These are phyloP conservation scores for Lordiphosa mommai DNA, from an alignment of 1,140 invertebrate species.

Conservation along the genomic window DNA sequence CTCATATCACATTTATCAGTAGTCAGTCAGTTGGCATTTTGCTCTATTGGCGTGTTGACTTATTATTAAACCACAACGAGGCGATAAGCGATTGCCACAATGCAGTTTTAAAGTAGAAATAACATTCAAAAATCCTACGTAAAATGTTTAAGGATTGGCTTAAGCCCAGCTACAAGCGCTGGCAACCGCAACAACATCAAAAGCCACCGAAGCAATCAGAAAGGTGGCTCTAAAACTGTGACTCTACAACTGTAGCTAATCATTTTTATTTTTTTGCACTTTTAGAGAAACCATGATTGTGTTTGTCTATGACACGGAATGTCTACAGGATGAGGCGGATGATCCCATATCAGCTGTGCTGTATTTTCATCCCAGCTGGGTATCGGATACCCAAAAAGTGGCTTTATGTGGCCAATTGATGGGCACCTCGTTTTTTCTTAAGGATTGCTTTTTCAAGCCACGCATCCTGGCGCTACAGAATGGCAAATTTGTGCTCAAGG, in stretches of 20 bases:
- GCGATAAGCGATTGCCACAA: slow-evolving; percentile 44
- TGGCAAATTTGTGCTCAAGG: slow-evolving; percentile 90
- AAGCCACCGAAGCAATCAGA: slow-evolving; percentile 4
- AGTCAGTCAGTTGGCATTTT: slow-evolving; percentile 51
- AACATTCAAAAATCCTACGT: neutral
- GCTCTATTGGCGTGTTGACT: slow-evolving; percentile 57
- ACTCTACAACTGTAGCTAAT: neutral
- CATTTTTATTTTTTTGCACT: neutral
- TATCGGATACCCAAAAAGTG: slow-evolving; percentile 88
- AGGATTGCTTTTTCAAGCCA: slow-evolving; percentile 86
- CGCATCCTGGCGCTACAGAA: slow-evolving; percentile 88
- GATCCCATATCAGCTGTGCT: slow-evolving; percentile 91
- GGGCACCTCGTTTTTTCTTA: slow-evolving; percentile 89
- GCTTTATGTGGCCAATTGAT: slow-evolving; percentile 91
- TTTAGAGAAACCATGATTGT: slow-evolving; percentile 91
- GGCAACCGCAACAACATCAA: slow-evolving; percentile 37
- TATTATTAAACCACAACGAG: slow-evolving; percentile 38
- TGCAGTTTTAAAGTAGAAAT: slow-evolving; percentile 29
- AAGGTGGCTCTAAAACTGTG: neutral
- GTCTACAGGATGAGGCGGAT: slow-evolving; percentile 88
- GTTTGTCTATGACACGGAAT: slow-evolving; percentile 91
- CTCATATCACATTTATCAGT: slow-evolving; percentile 61
- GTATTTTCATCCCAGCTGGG: slow-evolving; percentile 94
- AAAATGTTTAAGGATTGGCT: slow-evolving; percentile 58
- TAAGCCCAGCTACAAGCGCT: slow-evolving; percentile 42